These are phyloP conservation scores for Drosophila atroscutellata DNA, from an alignment of 2,888 invertebrate genomes.

Conservation along the genomic window DNA sequence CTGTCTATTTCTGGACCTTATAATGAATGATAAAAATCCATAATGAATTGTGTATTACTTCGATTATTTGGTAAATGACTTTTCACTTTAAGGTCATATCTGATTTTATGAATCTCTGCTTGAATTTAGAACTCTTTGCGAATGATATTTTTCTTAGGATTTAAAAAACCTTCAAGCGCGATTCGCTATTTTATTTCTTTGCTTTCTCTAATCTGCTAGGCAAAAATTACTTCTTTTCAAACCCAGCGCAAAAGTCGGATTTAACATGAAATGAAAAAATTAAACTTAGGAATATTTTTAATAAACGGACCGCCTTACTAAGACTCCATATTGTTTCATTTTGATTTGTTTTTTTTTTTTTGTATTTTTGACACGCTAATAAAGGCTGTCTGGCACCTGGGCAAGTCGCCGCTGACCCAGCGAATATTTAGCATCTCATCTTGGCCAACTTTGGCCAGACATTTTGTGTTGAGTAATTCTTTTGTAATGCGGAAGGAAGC, in stretches of 20 bases:
- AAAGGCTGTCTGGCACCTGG: constrained; percentile 46
- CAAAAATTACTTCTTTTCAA: not conserved
- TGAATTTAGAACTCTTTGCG: not conserved
- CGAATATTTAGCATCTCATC: constrained; percentile 43
- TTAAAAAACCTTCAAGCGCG: not conserved
- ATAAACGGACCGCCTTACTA: constrained; percentile 1
- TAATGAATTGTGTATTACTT: not conserved
- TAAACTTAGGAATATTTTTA: constrained; percentile 20
- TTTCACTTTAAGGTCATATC: not conserved
- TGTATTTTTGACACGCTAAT: constrained; percentile 28
- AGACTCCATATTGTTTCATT: constrained; percentile 2
- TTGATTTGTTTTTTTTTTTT: not conserved
- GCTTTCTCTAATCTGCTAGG: not conserved
- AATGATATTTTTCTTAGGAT: not conserved
- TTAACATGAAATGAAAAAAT: constrained; percentile 4
- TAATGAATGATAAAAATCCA: not conserved
- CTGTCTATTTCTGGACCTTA: not conserved
- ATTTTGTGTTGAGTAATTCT: constrained; percentile 78
- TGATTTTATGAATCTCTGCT: not conserved
- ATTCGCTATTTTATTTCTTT: not conserved
- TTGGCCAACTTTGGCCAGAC: constrained; percentile 65
- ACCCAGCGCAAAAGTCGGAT: not conserved
- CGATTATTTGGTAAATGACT: not conserved
- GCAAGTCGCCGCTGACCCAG: constrained; percentile 33
- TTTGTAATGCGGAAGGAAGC: constrained; percentile 80